Base-by-base conservation (phyloP, 2,888 invertebrate species). In the Diaphora mendica region DNA sequence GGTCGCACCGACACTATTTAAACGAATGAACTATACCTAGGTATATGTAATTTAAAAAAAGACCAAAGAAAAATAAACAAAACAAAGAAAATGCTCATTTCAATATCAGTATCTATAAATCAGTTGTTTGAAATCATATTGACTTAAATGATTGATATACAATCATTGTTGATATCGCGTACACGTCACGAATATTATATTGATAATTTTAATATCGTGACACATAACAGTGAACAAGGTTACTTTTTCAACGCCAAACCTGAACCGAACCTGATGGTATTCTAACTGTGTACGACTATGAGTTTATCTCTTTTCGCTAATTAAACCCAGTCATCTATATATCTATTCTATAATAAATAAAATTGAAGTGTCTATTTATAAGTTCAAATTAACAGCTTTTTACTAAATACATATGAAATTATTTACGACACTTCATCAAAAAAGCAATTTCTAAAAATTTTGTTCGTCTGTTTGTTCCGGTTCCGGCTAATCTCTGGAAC, bases 191-290 rank as follows among this genome's bases (percentile, higher is more conserved):
- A 48, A 39, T 39, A 11, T 51, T 42, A 62, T 73, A 80, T 77
- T 72, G 73, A 82, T 80, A 64, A 73, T 13, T 5, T n/a, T 44
- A 64, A 64, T 64, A 64, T 39, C 48, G 48, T 13, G 64, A n/a
- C 71, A 48, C 64, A 65, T n/a, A 64, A 42, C 35, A 42, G 62
- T 62, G 62, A 39, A 42, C 42, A 62, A 69, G 69, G 59, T 59
- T 59, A 62, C 20, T 35, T n/a, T 59, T 69, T 55, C 13, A 20
- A 55, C n/a, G 68, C 26, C 7, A 51, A 68, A 68, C 51, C n/a
- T 55, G 51, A 55, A 55, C 23, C 2, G n/a, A 55, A 55, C 51
- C n/a, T n/a, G 23, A 11, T n/a, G n/a, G 51, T n/a, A n/a, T 51
- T 51, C 48, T 15, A 3, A 23, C 23, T 23, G 3, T 23, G 48